Percentiles rank a stretch among this genome's conserved stretches.
These are phyloP conservation scores for Cnemophilus loriae DNA, from an alignment of 2,113 vertebrate genomes.

Conservation along the genomic window DNA sequence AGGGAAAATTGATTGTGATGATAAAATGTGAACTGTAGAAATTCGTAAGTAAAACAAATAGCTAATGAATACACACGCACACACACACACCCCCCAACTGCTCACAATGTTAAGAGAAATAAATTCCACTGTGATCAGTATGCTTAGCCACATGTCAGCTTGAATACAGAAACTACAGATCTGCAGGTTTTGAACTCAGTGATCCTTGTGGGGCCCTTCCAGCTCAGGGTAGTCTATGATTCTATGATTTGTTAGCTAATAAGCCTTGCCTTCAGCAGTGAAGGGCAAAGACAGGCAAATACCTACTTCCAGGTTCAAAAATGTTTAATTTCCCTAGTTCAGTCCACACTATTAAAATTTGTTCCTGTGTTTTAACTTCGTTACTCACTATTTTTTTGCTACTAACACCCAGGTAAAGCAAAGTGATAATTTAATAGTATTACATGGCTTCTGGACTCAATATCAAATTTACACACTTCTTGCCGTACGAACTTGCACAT, in stretches of 20 bases:
- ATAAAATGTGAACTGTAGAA: neutral
- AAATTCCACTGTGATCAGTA: neutral
- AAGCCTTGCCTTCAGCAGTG: neutral
- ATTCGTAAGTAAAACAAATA: neutral
- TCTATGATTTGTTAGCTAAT: neutral
- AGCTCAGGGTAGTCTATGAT: neutral
- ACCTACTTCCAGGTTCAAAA: neutral
- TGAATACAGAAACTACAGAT: neutral
- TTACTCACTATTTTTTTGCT: neutral
- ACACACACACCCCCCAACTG: rapidly evolving
- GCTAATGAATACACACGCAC: neutral
- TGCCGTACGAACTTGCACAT: rapidly evolving
- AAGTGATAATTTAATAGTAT: neutral
- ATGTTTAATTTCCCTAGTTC: neutral
- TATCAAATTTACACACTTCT: neutral
- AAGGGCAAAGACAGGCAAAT: neutral
- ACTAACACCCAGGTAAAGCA: neutral
- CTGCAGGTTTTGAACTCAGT: neutral
- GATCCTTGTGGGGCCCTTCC: neutral
- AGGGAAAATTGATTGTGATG: neutral
- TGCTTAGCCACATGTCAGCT: neutral
- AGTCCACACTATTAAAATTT: neutral
- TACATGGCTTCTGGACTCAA: neutral
- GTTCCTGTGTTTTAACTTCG: neutral
- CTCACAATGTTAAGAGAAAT: neutral